Percentiles rank a stretch among this genome's conserved stretches.
These are phyloP conservation scores for Andrena flavipes DNA, from an alignment of 2,888 invertebrate genomes.

Conservation along the genomic window DNA sequence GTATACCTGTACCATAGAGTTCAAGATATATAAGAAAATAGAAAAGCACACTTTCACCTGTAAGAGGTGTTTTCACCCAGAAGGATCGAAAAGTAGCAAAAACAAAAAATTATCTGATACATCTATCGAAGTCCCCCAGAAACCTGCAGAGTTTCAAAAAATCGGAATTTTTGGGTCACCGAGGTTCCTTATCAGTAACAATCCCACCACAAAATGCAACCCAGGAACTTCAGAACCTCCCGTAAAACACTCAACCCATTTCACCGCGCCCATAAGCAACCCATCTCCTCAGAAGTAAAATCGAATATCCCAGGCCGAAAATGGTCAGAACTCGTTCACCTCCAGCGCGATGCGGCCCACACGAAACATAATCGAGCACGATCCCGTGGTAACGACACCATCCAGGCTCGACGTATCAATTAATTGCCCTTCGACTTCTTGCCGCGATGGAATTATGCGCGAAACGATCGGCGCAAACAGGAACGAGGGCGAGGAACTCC, in stretches of 20 bases:
- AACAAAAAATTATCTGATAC: no score
- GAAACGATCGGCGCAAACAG: not conserved
- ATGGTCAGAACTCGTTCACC: constrained; percentile 9
- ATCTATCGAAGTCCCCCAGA: no score
- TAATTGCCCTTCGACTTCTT: constrained; percentile 52
- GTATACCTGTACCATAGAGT: no score
- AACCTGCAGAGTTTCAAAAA: no score
- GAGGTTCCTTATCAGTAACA: no score
- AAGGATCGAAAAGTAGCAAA: no score
- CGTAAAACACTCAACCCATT: not conserved
- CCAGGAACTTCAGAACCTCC: no score
- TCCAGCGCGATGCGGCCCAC: not conserved
- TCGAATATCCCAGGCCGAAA: not conserved
- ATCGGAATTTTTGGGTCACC: no score
- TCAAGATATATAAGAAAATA: no score
- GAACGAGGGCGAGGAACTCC: constrained; percentile 27
- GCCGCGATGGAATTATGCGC: not conserved
- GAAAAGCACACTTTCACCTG: no score
- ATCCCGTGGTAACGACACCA: constrained; percentile 10
- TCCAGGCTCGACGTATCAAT: constrained; percentile 29
- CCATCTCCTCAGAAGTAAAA: not conserved
- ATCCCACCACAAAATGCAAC: no score
- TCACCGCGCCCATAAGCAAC: not conserved
- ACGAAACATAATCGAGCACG: constrained; percentile 4
- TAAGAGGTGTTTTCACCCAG: no score